These are phyloP conservation scores for Cuculus canorus DNA, from an alignment of 2,797 vertebrate species.

Conservation along the genomic window DNA sequence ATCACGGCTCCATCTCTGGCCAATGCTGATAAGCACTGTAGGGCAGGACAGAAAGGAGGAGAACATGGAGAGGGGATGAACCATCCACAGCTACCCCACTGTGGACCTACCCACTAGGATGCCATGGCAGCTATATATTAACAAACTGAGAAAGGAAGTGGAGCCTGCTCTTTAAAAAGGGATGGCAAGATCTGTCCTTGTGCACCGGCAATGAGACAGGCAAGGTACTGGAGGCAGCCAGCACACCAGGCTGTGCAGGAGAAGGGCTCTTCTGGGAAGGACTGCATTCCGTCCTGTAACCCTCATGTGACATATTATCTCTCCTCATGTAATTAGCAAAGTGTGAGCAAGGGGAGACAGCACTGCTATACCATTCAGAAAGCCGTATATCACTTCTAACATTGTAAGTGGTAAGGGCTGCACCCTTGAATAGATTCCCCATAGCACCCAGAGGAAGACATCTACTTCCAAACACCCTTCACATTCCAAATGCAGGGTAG, in stretches of 20 bases:
- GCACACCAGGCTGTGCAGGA: neutral
- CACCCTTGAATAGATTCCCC: neutral
- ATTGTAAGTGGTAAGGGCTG: neutral
- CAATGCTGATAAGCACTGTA: neutral
- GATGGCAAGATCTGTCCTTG: neutral
- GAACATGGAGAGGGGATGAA: neutral
- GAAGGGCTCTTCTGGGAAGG: neutral
- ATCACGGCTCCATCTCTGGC: neutral
- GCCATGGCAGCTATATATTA: neutral
- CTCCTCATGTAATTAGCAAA: neutral
- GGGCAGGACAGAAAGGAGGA: neutral
- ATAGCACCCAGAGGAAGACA: neutral
- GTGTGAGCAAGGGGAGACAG: neutral
- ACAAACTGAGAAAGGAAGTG: neutral
- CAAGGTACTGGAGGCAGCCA: neutral
- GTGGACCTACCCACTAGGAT: neutral
- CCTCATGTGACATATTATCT: fast-evolving
- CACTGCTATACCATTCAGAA: neutral
- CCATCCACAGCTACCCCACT: neutral
- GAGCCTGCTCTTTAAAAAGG: neutral
- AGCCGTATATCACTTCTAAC: too few species aligned
- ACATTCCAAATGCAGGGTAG: neutral
- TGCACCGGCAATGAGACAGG: neutral
- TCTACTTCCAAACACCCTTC: neutral
- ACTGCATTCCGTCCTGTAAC: too few species aligned